Evolutionary conservation across 2,113 vertebrate species (phyloP).

Genomic region (Baryphthengus martii): DNA sequence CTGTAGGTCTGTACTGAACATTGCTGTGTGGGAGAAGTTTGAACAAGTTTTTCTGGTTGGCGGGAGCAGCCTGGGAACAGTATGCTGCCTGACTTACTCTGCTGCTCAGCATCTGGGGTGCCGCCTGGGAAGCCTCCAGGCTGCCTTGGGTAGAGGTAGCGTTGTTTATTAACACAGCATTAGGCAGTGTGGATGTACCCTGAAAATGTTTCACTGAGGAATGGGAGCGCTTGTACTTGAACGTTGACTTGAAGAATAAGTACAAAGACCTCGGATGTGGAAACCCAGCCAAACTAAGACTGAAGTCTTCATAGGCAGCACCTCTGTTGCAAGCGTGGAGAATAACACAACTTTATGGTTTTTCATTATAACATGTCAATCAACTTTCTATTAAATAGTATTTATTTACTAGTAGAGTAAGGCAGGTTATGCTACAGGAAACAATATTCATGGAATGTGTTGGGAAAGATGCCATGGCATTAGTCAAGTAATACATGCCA

Average conservation of each 20-base stretch:
- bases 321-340: not conserved
- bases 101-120: not conserved
- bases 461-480: not conserved
- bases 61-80: not conserved
- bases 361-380: not conserved
- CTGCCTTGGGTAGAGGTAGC: not conserved
- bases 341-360: not conserved
- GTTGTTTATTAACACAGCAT: accelerated
- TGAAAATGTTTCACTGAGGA: not conserved
- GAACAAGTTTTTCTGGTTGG: constrained; percentile 55
- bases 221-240: not conserved
- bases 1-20: not conserved
- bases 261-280: not conserved
- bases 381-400: not conserved
- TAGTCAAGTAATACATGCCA: not conserved
- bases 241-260: not conserved
- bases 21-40: not conserved
- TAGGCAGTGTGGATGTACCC: not conserved
- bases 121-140: not conserved
- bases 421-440: not conserved
- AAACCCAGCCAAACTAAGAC: not conserved
- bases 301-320: not conserved
- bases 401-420: not conserved
- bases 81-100: not conserved
- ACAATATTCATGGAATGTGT: constrained; percentile 11